phyloP scores from a whole-genome alignment of 2,113 vertebrate genomes.

The Loxodonta africana region DNA sequence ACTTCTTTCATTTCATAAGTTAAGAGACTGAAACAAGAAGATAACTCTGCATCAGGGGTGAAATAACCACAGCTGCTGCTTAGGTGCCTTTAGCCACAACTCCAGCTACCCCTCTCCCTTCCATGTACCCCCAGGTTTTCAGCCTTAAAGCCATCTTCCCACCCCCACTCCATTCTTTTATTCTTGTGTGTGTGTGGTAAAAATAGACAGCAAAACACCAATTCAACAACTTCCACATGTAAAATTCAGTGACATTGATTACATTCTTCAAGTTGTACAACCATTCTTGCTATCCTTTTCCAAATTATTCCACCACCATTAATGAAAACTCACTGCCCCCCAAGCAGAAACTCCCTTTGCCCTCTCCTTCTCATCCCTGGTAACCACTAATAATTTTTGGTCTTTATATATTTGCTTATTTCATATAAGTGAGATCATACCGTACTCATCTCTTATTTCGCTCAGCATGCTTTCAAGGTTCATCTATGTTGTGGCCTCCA shows the following conservation, averaged over 20 bases:
- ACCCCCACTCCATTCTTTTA: neutral
- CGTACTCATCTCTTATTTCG: too few relatives aligned
- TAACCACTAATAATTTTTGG: too few relatives aligned
- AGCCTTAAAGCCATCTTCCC: neutral
- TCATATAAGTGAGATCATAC: too few relatives aligned
- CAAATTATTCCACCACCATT: neutral
- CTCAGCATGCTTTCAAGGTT: neutral
- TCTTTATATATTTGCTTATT: too few relatives aligned
- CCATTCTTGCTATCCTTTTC: neutral
- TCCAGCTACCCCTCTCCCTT: neutral
- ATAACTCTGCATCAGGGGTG: neutral
- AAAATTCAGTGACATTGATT: neutral
- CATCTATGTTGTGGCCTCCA: too few relatives aligned
- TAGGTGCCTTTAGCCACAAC: neutral
- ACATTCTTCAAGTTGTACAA: neutral
- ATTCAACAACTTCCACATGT: neutral
- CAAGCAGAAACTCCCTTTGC: neutral
- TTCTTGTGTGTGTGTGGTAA: neutral
- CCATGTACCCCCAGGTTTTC: neutral
- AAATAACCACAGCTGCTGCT: neutral
- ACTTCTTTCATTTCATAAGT: neutral
- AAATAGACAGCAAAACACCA: neutral
- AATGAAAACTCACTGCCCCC: neutral
- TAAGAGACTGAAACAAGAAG: neutral
- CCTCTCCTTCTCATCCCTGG: too few relatives aligned